Evolutionary conservation across 2,797 vertebrate genomes (phyloP), one percentile per base, ranked within the genome.

Genomic region (Sebastes variabilis): DNA sequence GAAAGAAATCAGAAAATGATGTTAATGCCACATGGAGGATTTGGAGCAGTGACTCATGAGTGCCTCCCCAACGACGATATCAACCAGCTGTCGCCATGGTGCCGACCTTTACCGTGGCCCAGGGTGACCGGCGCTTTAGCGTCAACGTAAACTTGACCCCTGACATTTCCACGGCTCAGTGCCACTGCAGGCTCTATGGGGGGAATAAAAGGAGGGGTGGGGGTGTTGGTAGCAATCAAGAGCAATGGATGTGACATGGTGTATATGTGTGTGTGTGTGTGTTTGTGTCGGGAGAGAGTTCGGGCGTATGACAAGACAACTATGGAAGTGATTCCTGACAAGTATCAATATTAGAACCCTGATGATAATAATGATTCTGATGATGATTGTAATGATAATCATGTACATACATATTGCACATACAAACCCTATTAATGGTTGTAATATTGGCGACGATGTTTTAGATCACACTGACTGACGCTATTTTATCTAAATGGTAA

Each of bases 121-220:
- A 89, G 78, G 87, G 93, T 96, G 94, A 94, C 94, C 94, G 66
- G 38, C 75, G 81, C 80, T 91, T 94, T 87, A 91, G 87, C 89
- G 72, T 87, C 90, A 91, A 92, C 81, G 89, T 93, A 91, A 95
- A 94, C 89, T 87, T 93, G 94, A 96, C 94, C 94, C 89, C 77
- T 96, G 95, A 93, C 94, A 95, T 96, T 96, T 95, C 82, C 85
- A 89, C 42, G 90, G 73, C 91, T 93, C 86, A 59, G 83, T 90
- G 87, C 88, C 87, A 85, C 87, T 91, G 89, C 66, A 67, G 87
- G 89, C 87, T 92, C 84, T 78, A n/a, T 69, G 38, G 61, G 64
- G 71, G 25, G 34, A 73, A 38, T 8, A 46, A 49, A 42, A 32
- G 18, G 61, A 7, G 52, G 56, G 49, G 38, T 66, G 74, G 80